These are phyloP conservation scores for Euphydryas editha DNA, from an alignment of 2,888 invertebrate genomes.

Conservation along the genomic window DNA sequence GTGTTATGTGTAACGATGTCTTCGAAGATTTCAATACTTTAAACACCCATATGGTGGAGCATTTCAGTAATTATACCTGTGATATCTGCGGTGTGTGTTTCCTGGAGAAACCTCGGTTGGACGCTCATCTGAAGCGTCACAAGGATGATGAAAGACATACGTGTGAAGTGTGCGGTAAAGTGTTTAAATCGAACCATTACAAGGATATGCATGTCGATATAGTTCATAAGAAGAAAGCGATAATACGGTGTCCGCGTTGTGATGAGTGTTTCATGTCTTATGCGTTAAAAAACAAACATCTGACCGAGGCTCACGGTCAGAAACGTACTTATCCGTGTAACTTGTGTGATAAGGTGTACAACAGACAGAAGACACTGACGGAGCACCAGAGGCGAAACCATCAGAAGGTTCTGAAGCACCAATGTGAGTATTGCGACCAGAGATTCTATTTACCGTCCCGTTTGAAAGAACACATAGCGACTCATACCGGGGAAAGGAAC, in stretches of 20 bases:
- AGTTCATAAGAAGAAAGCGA: slow-evolving; percentile 75
- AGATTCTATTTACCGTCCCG: slow-evolving; percentile 76
- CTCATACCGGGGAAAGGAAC: slow-evolving; percentile 82
- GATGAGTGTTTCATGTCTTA: slow-evolving; percentile 79
- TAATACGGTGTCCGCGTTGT: slow-evolving; percentile 71
- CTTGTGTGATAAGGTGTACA: slow-evolving; percentile 76
- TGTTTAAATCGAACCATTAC: slow-evolving; percentile 75
- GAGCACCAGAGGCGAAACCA: slow-evolving; percentile 76
- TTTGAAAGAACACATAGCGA: slow-evolving; percentile 79
- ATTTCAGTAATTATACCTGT: slow-evolving; percentile 75
- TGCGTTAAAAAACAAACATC: slow-evolving; percentile 70
- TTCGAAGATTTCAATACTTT: slow-evolving; percentile 74
- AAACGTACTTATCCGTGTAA: slow-evolving; percentile 74
- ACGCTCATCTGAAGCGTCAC: slow-evolving; percentile 75
- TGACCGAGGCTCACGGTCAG: slow-evolving; percentile 74
- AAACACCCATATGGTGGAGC: slow-evolving; percentile 76
- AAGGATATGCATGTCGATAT: slow-evolving; percentile 78
- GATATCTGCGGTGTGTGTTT: slow-evolving; percentile 77
- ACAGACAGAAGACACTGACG: slow-evolving; percentile 71
- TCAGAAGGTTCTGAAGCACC: slow-evolving; percentile 75
- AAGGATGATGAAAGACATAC: slow-evolving; percentile 79
- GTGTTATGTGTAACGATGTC: slow-evolving; percentile 73
- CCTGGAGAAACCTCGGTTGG: slow-evolving; percentile 73
- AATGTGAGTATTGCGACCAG: slow-evolving; percentile 82
- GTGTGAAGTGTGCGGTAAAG: slow-evolving; percentile 79